These are phyloP conservation scores for Tricholauxania praeusta DNA, from an alignment of 2,888 invertebrate species.

Conservation along the genomic window DNA sequence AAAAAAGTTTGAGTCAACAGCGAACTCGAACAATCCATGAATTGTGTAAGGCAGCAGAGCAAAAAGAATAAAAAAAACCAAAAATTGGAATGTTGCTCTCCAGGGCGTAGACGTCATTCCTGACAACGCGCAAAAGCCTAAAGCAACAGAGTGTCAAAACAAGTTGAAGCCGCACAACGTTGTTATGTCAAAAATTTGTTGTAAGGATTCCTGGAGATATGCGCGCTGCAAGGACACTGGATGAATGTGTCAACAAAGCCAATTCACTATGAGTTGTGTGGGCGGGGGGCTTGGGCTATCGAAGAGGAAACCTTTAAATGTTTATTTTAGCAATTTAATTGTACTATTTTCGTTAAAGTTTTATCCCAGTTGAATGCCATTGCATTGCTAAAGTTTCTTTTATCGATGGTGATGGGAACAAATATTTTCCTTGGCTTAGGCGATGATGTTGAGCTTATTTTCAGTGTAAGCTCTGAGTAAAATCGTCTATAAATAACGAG, in stretches of 20 bases:
- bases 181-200: constrained; percentile 6
- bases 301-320: no score
- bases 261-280: no score
- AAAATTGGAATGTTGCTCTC: background rate
- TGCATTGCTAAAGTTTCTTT: background rate
- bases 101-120: constrained; percentile 7
- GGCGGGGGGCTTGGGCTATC: no score
- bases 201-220: constrained; percentile 23
- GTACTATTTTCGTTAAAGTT: background rate
- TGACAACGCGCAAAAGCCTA: constrained; percentile 8
- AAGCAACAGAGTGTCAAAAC: constrained; percentile 24
- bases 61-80: background rate
- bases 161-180: constrained; percentile 23
- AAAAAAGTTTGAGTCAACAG: no score
- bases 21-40: background rate
- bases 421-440: no score
- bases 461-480: no score
- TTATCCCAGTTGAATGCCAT: background rate
- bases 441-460: no score
- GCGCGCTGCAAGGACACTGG: background rate
- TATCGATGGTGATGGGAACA: no score
- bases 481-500: no score
- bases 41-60: background rate
- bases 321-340: constrained; percentile 22
- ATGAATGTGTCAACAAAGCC: constrained; percentile 5